Evolutionary conservation across 2,888 invertebrate species (phyloP).

Genomic region (Trachelus troglodyta): DNA sequence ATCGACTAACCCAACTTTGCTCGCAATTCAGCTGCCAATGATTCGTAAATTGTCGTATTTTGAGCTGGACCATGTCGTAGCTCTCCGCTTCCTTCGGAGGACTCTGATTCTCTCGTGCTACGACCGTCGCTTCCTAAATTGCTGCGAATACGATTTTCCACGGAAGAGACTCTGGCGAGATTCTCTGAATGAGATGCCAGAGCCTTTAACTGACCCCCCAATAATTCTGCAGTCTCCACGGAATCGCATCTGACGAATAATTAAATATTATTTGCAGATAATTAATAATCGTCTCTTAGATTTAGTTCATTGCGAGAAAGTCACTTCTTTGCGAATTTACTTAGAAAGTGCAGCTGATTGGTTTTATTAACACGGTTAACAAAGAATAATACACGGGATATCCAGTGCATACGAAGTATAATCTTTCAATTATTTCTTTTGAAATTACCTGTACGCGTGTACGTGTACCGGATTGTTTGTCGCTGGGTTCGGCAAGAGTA

Average conservation of each 20-base stretch:
- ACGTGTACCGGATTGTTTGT: constrained; percentile 96
- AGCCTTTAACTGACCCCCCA: constrained; percentile 86
- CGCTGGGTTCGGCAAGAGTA: constrained; percentile 92
- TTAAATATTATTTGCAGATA: not conserved
- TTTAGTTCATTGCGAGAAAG: not conserved
- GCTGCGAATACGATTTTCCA: constrained; percentile 86
- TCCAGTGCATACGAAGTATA: not conserved
- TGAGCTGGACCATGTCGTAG: constrained; percentile 78
- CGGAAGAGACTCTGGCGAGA: constrained; percentile 68
- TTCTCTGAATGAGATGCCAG: constrained; percentile 68
- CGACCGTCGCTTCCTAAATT: constrained; percentile 73
- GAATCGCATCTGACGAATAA: constrained; percentile 82
- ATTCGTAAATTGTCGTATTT: constrained; percentile 86
- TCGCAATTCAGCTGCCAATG: constrained; percentile 90
- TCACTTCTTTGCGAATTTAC: not conserved
- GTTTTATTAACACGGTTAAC: not conserved
- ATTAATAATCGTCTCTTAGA: not conserved
- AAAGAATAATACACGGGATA: not conserved
- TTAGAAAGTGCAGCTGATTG: not conserved
- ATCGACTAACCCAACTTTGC: constrained; percentile 73
- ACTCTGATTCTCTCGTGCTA: constrained; percentile 75
- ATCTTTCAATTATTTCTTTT: not conserved
- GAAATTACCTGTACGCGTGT: constrained; percentile 78
- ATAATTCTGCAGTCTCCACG: constrained; percentile 88
- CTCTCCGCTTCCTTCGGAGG: constrained; percentile 80